A percentile compares a stretch with the other conserved stretches of the same genome.
phyloP scores from a whole-genome alignment of 2,797 vertebrate species.

The Tarsius wallacei region DNA sequence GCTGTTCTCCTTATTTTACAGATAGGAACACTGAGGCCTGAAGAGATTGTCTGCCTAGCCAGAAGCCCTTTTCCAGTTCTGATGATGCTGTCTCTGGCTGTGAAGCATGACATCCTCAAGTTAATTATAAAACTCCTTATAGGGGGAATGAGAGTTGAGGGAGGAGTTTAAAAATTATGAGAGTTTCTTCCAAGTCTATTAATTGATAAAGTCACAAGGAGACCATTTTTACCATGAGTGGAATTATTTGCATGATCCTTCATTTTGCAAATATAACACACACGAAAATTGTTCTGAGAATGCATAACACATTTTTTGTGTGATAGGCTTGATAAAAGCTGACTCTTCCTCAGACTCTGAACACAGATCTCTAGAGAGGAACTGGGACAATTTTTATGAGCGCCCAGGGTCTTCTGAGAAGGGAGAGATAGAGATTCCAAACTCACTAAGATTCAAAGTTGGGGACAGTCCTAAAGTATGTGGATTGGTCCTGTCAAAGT shows the following conservation, averaged over 20 bases:
- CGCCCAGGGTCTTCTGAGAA: neutral
- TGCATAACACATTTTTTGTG: neutral
- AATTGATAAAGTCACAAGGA: neutral
- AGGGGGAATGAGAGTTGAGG: neutral
- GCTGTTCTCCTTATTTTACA: conserved; percentile 7
- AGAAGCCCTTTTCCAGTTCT: neutral
- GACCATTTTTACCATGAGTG: neutral
- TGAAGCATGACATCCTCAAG: neutral
- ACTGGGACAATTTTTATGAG: neutral
- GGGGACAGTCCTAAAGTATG: neutral
- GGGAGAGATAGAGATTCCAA: neutral
- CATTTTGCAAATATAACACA: conserved; percentile 34
- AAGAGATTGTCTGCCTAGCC: neutral
- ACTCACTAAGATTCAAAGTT: neutral
- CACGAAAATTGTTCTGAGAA: neutral
- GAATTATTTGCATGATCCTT: conserved; percentile 6
- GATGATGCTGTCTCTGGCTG: neutral
- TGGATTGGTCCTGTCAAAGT: neutral
- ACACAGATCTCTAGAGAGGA: neutral
- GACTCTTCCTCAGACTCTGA: neutral
- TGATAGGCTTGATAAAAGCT: neutral
- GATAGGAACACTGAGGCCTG: conserved; percentile 55
- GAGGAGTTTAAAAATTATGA: neutral
- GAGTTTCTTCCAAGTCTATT: neutral
- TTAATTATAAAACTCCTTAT: neutral